A percentile compares a stretch with the other conserved stretches of the same genome.
Evolutionary conservation across 2,888 invertebrate species (phyloP).

Genomic region (Lypha dubia): DNA sequence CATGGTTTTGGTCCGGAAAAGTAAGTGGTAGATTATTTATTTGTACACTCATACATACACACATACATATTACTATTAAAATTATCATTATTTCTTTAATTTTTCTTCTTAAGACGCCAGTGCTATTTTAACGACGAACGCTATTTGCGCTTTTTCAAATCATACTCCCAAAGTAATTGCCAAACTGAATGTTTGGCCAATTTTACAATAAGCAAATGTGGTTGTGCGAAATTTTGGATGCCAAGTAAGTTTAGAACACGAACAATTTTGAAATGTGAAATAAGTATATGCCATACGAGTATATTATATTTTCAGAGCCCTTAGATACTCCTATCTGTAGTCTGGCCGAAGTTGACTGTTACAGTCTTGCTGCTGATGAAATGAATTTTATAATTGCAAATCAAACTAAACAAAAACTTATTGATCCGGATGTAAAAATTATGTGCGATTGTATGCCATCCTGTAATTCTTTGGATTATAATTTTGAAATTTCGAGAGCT

Average conservation of each 20-base stretch:
- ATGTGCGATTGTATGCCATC: slow-evolving; percentile 81
- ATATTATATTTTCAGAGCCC: slow-evolving; percentile 75
- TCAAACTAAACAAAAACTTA: slow-evolving; percentile 77
- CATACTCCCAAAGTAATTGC: slow-evolving; percentile 89
- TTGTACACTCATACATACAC: not conserved
- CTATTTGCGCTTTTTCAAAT: slow-evolving; percentile 86
- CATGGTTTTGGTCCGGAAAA: slow-evolving; percentile 85
- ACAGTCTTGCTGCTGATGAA: slow-evolving; percentile 79
- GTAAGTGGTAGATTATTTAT: slow-evolving; percentile 70
- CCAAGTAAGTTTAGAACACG: slow-evolving; percentile 82
- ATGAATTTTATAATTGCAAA: slow-evolving; percentile 77
- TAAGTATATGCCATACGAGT: too few relatives aligned
- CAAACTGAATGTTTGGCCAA: slow-evolving; percentile 89
- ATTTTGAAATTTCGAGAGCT: slow-evolving; percentile 81
- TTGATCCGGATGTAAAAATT: slow-evolving; percentile 74
- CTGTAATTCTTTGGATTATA: slow-evolving; percentile 81
- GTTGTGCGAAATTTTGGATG: slow-evolving; percentile 89
- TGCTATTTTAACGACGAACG: slow-evolving; percentile 88
- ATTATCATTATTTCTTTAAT: not conserved
- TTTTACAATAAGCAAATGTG: slow-evolving; percentile 86
- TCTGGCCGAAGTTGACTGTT: slow-evolving; percentile 80
- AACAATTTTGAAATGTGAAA: not conserved
- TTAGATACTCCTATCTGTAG: slow-evolving; percentile 81
- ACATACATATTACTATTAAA: not conserved
- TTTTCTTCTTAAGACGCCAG: slow-evolving; percentile 84